phyloP scores from a whole-genome alignment of 2,797 vertebrate genomes.

The Chloroceryle inda region DNA sequence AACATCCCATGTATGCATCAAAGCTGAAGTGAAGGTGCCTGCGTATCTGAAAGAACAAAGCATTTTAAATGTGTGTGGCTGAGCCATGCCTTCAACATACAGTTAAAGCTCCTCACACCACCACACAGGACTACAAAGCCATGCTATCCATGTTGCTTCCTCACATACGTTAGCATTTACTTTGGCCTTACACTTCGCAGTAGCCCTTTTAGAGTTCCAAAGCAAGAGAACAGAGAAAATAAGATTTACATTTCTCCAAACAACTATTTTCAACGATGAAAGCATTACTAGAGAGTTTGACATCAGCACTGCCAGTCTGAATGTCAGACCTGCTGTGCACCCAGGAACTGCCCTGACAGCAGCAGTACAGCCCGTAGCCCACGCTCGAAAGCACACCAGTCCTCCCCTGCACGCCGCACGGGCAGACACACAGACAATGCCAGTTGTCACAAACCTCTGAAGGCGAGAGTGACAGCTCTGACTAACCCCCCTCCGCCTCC shows the following conservation, averaged over 20 bases:
- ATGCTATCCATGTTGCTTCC: accelerated
- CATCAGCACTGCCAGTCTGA: not conserved
- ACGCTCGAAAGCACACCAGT: accelerated
- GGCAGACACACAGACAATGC: not conserved
- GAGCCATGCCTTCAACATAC: not conserved
- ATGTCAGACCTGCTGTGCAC: not conserved
- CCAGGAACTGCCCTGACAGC: not conserved
- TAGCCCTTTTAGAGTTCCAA: not conserved
- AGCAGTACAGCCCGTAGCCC: not conserved
- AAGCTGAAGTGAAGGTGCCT: not conserved
- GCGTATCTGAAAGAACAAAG: not conserved
- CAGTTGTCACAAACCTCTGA: not conserved
- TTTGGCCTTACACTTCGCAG: not conserved
- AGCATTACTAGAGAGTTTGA: not conserved
- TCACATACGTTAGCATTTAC: accelerated
- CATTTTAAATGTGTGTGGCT: not conserved
- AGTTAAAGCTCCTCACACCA: not conserved
- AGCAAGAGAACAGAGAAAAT: not conserved
- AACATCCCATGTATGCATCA: accelerated
- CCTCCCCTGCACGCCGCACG: accelerated
- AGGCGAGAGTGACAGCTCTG: not conserved
- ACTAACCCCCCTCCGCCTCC: not conserved
- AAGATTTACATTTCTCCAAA: not conserved
- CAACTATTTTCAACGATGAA: not conserved
- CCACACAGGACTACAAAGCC: not conserved